Evolutionary conservation across 2,113 vertebrate genomes (phyloP).

Genomic region (Ginglymostoma cirratum): DNA sequence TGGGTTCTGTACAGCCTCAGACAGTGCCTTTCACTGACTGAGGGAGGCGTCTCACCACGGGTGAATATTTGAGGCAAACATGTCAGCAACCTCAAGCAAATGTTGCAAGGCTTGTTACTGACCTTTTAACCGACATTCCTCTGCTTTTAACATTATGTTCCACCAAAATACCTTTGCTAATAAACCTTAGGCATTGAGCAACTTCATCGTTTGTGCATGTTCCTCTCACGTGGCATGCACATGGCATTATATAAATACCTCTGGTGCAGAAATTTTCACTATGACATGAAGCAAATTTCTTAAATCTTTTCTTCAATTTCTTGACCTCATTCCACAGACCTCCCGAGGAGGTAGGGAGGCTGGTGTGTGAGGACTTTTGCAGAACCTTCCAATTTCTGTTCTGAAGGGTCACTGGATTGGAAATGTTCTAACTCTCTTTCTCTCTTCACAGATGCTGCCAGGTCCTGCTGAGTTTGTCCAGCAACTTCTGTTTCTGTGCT

Average conservation of each 20-base stretch:
- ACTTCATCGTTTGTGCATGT: not conserved
- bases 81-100: not conserved
- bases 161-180: not conserved
- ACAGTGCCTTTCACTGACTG: not conserved
- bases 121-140: not conserved
- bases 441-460: no score
- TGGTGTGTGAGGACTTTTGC: no score
- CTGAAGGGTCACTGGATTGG: no score
- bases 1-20: not conserved
- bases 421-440: no score
- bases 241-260: not conserved
- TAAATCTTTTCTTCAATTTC: not conserved
- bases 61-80: not conserved
- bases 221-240: no score
- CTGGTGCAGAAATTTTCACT: not conserved
- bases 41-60: not conserved
- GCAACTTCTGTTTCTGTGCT: no score
- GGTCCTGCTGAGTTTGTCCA: no score
- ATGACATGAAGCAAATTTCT: not conserved
- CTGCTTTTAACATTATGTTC: not conserved
- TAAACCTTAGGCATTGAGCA: not conserved
- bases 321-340: not conserved
- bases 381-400: no score
- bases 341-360: not conserved
- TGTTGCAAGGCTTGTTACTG: not conserved